Evolutionary conservation across 2,797 vertebrate species (phyloP).

Genomic region (Propithecus perrieri): DNA sequence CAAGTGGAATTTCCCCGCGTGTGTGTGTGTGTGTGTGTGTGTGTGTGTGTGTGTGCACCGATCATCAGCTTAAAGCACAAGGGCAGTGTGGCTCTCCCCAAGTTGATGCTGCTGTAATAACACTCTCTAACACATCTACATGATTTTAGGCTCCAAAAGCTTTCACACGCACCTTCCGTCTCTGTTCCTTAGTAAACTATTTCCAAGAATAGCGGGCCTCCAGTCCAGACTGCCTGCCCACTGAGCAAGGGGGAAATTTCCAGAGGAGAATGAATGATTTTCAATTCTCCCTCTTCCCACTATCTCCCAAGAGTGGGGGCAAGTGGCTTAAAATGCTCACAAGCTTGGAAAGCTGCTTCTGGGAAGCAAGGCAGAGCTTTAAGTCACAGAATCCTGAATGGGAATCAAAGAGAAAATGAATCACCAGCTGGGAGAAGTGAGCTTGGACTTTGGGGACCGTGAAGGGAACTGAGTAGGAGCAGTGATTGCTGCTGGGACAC

Average conservation of each 20-base stretch:
- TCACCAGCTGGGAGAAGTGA: background rate
- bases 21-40: background rate
- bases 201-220: background rate
- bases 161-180: background rate
- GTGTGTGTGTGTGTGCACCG: background rate
- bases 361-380: background rate
- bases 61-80: slow-evolving; percentile 13
- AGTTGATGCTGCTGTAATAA: background rate
- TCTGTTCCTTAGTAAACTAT: background rate
- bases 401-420: background rate
- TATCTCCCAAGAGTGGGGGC: background rate
- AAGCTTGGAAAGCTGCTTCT: slow-evolving; percentile 1
- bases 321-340: background rate
- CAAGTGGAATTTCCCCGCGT: slow-evolving; percentile 49
- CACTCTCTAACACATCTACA: background rate
- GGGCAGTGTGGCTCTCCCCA: background rate
- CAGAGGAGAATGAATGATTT: background rate
- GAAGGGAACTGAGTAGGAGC: background rate
- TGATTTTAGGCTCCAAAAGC: background rate
- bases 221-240: background rate
- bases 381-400: background rate
- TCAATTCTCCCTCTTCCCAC: background rate
- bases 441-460: background rate
- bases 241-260: background rate
- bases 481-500: background rate